These are phyloP conservation scores for Halocynthia aurantium DNA, from an alignment of 23 tunicate genomes.

Conservation along the genomic window DNA sequence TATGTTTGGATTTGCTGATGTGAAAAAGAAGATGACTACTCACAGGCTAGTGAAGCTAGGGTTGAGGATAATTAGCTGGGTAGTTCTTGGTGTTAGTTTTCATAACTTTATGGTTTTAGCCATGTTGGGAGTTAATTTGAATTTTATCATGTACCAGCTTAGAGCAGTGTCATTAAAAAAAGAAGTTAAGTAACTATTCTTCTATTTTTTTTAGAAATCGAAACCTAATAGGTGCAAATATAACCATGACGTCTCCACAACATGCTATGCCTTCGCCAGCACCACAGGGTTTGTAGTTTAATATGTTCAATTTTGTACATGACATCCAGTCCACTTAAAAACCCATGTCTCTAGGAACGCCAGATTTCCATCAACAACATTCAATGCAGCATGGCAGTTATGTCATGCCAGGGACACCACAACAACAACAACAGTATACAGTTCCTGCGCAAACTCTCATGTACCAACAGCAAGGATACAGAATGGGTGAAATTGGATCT, in stretches of 20 bases:
- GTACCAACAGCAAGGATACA: slow-evolving; percentile 22
- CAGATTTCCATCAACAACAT: slow-evolving; percentile 4
- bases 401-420: background rate
- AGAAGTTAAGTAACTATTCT: too few species aligned
- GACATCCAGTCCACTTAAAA: background rate
- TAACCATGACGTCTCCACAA: slow-evolving; percentile 6
- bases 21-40: background rate
- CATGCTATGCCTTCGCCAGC: slow-evolving; percentile 25
- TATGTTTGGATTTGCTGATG: slow-evolving; percentile 18
- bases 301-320: background rate
- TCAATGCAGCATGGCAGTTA: background rate
- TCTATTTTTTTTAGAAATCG: slow-evolving; percentile 9
- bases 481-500: slow-evolving; percentile 1
- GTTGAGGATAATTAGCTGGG: background rate
- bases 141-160: too few species aligned
- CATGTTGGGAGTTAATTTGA: too few species aligned
- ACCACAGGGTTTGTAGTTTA: background rate
- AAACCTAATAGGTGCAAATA: slow-evolving; percentile 13
- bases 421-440: slow-evolving; percentile 14
- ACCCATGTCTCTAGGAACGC: background rate
- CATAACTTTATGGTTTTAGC: too few species aligned
- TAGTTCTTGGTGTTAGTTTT: background rate
- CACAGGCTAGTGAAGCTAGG: background rate
- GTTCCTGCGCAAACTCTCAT: slow-evolving; percentile 16
- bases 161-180: too few species aligned